These are phyloP conservation scores for Orius insidiosus DNA, from an alignment of 1,140 invertebrate genomes.

Conservation along the genomic window DNA sequence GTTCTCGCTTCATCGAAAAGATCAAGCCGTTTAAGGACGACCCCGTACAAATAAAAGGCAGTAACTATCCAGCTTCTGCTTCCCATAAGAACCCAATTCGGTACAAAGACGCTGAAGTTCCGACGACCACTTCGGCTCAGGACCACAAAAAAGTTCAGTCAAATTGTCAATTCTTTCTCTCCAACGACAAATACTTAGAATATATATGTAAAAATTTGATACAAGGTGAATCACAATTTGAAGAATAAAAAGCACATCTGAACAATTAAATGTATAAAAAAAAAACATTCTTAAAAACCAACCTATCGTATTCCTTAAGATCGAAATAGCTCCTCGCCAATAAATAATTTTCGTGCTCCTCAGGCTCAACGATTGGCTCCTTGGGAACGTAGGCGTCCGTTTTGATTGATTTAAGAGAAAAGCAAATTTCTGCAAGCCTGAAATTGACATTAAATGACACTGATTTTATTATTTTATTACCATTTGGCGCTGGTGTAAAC, in stretches of 20 bases:
- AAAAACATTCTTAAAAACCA: slow-evolving; percentile 7
- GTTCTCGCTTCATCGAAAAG: slow-evolving; percentile 53
- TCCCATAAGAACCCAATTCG: slow-evolving; percentile 38
- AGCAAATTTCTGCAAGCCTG: slow-evolving; percentile 67
- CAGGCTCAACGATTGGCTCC: slow-evolving; percentile 25
- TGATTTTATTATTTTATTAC: slow-evolving; percentile 22
- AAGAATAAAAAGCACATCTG: slow-evolving; percentile 66
- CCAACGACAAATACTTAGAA: slow-evolving; percentile 68
- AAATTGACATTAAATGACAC: slow-evolving; percentile 13
- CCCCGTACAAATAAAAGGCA: slow-evolving; percentile 78
- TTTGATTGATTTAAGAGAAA: slow-evolving; percentile 48
- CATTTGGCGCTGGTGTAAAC: slow-evolving; percentile 57
- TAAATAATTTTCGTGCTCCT: slow-evolving; percentile 48
- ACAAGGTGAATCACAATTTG: slow-evolving; percentile 46
- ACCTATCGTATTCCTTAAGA: slow-evolving; percentile 70
- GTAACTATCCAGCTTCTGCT: slow-evolving; percentile 64
- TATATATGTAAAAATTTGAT: slow-evolving; percentile 67
- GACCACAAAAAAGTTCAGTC: slow-evolving; percentile 52
- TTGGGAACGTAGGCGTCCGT: slow-evolving; percentile 29
- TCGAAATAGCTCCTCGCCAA: slow-evolving; percentile 84
- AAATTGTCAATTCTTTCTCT: slow-evolving; percentile 80
- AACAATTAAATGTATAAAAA: slow-evolving; percentile 8
- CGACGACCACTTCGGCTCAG: slow-evolving; percentile 39
- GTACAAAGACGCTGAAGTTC: slow-evolving; percentile 35
- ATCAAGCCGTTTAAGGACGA: slow-evolving; percentile 77